Evolutionary conservation across 1,140 invertebrate genomes (phyloP).

Genomic region (Epicauta chinensis): DNA sequence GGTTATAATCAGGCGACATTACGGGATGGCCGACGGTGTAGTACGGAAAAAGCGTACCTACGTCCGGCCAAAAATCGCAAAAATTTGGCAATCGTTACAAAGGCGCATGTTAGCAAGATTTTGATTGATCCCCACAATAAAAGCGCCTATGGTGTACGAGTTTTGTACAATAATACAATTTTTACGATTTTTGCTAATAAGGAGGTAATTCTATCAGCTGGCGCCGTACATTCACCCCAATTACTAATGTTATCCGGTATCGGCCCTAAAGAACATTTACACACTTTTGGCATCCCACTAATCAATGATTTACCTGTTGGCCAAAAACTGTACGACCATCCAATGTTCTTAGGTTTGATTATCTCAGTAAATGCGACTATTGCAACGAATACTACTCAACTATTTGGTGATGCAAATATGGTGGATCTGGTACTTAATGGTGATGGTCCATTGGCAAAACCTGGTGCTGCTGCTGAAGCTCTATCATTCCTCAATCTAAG

Average conservation of each 20-base stretch:
- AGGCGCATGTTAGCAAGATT: conserved; percentile 55
- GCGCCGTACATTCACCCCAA: conserved; percentile 48
- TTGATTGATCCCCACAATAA: conserved; percentile 49
- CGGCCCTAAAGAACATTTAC: conserved; percentile 48
- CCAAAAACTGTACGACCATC: conserved; percentile 66
- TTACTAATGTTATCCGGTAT: conserved; percentile 57
- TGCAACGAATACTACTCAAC: not conserved
- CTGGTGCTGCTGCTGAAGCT: conserved; percentile 46
- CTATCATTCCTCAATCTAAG: conserved; percentile 45
- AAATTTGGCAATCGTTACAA: conserved; percentile 59
- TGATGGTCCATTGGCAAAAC: conserved; percentile 31
- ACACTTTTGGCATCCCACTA: conserved; percentile 57
- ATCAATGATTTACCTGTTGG: conserved; percentile 64
- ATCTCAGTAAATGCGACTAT: conserved; percentile 49
- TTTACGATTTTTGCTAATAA: conserved; percentile 19
- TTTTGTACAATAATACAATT: conserved; percentile 43
- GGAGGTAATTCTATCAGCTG: conserved; percentile 30
- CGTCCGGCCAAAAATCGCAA: conserved; percentile 49
- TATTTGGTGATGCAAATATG: not conserved
- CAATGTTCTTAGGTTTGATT: conserved; percentile 58
- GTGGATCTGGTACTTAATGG: conserved; percentile 17
- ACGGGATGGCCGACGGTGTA: conserved; percentile 46
- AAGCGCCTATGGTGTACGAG: conserved; percentile 59
- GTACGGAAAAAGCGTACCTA: conserved; percentile 53
- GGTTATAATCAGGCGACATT: conserved; percentile 56